Base-by-base conservation (phyloP, 2,888 invertebrate genomes). In the Metallyticus violacea region DNA sequence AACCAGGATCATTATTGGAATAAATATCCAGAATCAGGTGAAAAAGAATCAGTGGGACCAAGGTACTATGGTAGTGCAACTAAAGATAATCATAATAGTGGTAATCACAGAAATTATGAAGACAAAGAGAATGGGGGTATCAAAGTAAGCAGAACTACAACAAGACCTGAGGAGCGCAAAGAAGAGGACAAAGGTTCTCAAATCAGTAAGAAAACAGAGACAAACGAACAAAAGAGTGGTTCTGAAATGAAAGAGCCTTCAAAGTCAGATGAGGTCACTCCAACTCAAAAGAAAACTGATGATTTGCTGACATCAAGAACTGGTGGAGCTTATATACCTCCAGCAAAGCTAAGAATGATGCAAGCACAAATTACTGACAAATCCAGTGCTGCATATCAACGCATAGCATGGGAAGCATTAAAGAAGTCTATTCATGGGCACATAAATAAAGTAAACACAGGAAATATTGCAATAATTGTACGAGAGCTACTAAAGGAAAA, bases 381-480 rank as follows among this genome's bases (percentile, higher is more conserved):
- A 93, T 94, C 96, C n/a, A 97, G 98, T 88, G 95, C 96, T 28
- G 97, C 97, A 1, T 99, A 97, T 92, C 99, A 99, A 91, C 93
- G 99, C 89, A 95, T 99, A 83, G 97, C 99, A 1, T 99, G 99
- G 99, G 99, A 99, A 93, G 98, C 99, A 0, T 92, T 99, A 27
- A 99, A 99, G 91, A 99, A 99, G 91, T 99, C 98, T 7, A 97
- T 99, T 89, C 99, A 99, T 90, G 99, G 99, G 89, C 96, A 97
- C 89, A 98, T 99, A 87, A 99, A 99, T 92, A 99, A 99, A 93
- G 96, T 99, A 1, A 99, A 99, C 91, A 97, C 97, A 0, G 96
- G 97, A 22, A 99, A 99, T 91, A 97, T 99, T 88, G 96, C 95
- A 0, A 95, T 97, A 85, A 98, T 99, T 87, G 97, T 99, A 0